phyloP scores from a whole-genome alignment of 2,888 invertebrate species.

The Drosophila gaucha region DNA sequence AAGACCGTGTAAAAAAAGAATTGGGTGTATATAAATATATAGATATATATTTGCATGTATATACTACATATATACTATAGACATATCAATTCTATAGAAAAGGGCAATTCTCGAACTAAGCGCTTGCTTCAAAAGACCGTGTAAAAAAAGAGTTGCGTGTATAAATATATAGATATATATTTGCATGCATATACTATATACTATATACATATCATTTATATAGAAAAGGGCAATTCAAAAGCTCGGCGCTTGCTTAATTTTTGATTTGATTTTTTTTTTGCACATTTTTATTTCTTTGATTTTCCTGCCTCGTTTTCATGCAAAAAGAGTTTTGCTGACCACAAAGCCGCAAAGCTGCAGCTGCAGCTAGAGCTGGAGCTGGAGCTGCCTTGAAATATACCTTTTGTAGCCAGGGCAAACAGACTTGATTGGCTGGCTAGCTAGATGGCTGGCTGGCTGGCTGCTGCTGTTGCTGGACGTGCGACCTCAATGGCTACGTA shows the following conservation, averaged over 20 bases:
- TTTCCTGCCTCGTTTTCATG: constrained; percentile 12
- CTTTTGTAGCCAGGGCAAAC: constrained; percentile 57
- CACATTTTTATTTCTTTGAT: too few relatives aligned
- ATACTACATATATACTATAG: too few relatives aligned
- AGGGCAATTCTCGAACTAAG: too few relatives aligned
- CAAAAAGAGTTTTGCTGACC: constrained; percentile 47
- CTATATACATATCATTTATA: not conserved
- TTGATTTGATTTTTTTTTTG: constrained; percentile 34
- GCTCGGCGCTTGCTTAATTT: constrained; percentile 54
- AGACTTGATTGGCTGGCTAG: constrained; percentile 69
- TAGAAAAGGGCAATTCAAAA: constrained; percentile 31
- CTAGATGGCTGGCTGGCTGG: too few relatives aligned
- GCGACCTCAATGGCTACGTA: constrained; percentile 52
- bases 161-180: constrained; percentile 1
- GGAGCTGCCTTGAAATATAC: constrained; percentile 55
- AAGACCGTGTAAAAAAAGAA: too few relatives aligned
- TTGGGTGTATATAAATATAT: too few relatives aligned
- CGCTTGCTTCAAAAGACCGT: too few relatives aligned
- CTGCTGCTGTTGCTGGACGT: too few relatives aligned
- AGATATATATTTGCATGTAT: too few relatives aligned
- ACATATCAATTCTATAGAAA: too few relatives aligned
- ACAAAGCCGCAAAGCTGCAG: constrained; percentile 54
- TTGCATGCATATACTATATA: not conserved
- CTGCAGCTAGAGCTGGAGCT: not conserved
- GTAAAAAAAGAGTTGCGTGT: too few relatives aligned